Evolutionary conservation across 2,888 invertebrate species (phyloP).

Genomic region (Agrotis clavis): DNA sequence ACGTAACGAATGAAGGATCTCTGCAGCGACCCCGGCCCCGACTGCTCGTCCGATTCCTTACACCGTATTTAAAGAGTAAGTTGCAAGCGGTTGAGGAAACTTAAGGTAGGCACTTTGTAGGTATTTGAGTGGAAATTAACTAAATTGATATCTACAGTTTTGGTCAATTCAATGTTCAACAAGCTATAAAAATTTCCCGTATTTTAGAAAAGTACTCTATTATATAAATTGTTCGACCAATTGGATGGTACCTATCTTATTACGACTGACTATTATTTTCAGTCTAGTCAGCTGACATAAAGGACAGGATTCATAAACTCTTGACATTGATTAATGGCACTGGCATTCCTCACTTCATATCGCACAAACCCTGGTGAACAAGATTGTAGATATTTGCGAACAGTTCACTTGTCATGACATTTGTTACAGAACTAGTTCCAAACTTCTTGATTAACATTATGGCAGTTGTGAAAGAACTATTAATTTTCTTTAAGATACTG

Average conservation of each 20-base stretch:
- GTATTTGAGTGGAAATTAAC: not conserved
- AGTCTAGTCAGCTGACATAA: constrained; percentile 24
- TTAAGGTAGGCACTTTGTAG: constrained; percentile 6
- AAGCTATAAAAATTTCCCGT: not conserved
- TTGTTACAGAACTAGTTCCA: constrained; percentile 52
- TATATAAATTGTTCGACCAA: not conserved
- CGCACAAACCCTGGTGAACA: constrained; percentile 38
- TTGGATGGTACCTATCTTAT: constrained; percentile 5
- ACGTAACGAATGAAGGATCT: constrained; percentile 79
- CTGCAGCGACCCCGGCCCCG: constrained; percentile 71
- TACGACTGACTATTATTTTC: constrained; percentile 18
- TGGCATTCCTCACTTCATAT: constrained; percentile 30
- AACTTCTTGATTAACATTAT: constrained; percentile 53
- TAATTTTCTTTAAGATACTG: constrained; percentile 49
- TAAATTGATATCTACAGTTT: not conserved
- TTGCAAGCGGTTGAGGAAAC: constrained; percentile 40
- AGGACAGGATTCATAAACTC: constrained; percentile 43
- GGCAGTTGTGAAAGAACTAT: constrained; percentile 50
- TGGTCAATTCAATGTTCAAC: not conserved
- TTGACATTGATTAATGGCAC: constrained; percentile 53
- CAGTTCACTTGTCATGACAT: constrained; percentile 51
- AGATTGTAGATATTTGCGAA: constrained; percentile 49
- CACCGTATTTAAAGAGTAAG: constrained; percentile 52
- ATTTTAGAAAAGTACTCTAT: not conserved
- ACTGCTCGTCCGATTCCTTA: constrained; percentile 47